phyloP scores from a whole-genome alignment of 2,888 invertebrate species.

The Andrena minutula region DNA sequence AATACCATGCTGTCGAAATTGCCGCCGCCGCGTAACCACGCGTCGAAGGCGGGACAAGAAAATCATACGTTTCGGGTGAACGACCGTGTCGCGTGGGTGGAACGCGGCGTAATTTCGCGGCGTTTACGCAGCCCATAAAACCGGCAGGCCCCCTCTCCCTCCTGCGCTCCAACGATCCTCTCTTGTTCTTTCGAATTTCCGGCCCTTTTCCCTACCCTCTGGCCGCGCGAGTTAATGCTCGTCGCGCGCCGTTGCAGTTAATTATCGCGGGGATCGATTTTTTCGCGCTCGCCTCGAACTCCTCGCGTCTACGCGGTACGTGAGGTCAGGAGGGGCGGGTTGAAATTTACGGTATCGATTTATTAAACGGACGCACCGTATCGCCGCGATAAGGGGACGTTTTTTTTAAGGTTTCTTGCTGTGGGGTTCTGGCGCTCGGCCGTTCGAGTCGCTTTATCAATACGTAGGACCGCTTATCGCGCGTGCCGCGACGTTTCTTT shows the following conservation, averaged over 20 bases:
- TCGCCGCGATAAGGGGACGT: neutral
- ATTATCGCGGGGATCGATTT: constrained; percentile 18
- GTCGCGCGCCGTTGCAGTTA: constrained; percentile 26
- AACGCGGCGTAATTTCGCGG: constrained; percentile 60
- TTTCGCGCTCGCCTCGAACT: constrained; percentile 4
- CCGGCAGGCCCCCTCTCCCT: constrained; percentile 29
- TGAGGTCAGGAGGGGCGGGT: neutral
- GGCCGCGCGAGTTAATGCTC: neutral
- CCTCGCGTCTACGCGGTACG: neutral
- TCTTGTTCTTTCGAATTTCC: constrained; percentile 25
- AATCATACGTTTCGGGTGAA: constrained; percentile 69
- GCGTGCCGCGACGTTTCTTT: constrained; percentile 50
- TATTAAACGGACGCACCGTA: neutral
- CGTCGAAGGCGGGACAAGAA: constrained; percentile 57
- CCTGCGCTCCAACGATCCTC: constrained; percentile 15
- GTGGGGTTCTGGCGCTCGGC: neutral
- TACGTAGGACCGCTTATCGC: constrained; percentile 62
- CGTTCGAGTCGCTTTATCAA: constrained; percentile 59
- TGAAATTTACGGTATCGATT: constrained; percentile 19
- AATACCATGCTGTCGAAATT: constrained; percentile 35
- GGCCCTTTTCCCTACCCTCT: neutral
- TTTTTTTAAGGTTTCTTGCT: neutral
- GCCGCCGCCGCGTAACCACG: constrained; percentile 46
- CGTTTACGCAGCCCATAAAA: constrained; percentile 55
- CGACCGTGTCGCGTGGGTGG: constrained; percentile 69